Conservation (phyloP, 2,113 vertebrate species). For the Thalassoma bifasciatum region DNA sequence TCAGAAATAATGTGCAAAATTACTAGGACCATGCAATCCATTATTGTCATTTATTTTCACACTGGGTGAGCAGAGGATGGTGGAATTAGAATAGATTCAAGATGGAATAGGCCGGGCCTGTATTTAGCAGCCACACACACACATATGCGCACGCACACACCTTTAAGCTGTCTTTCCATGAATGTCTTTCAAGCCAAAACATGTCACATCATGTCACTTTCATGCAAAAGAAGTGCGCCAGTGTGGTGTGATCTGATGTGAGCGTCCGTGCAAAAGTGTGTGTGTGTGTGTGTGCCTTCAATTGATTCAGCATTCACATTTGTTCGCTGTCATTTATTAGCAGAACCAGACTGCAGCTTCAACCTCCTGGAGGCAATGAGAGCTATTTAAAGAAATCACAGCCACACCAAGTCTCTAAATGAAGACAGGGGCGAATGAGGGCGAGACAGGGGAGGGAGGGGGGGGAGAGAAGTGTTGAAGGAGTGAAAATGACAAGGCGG, state of each 20-base stretch:
- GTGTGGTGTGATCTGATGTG: constrained; percentile 14
- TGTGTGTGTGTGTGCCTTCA: neutral
- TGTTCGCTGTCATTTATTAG: constrained; percentile 66
- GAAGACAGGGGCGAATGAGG: constrained; percentile 48
- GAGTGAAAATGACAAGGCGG: constrained; percentile 20
- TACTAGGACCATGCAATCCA: constrained; percentile 62
- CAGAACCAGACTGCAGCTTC: constrained; percentile 62
- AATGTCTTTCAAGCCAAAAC: constrained; percentile 30
- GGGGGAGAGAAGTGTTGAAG: neutral
- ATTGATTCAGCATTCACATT: constrained; percentile 48
- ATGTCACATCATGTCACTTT: constrained; percentile 35
- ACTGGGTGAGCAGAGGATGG: constrained; percentile 39
- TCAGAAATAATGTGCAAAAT: constrained; percentile 71
- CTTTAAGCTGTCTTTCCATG: constrained; percentile 43
- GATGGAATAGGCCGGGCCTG: constrained; percentile 21
- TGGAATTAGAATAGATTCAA: constrained; percentile 43
- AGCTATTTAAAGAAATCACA: constrained; percentile 74
- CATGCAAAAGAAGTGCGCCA: constrained; percentile 4
- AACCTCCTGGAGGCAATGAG: constrained; percentile 61
- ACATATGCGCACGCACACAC: constrained; percentile 17
- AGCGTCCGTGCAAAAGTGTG: neutral
- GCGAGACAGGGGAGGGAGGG: neutral
- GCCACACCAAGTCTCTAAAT: constrained; percentile 62
- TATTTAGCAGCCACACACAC: constrained; percentile 26
- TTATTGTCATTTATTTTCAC: constrained; percentile 62